Evolutionary conservation across 2,113 vertebrate species (phyloP), one percentile per base, ranked within the genome.

Genomic region (Phycodurus eques): DNA sequence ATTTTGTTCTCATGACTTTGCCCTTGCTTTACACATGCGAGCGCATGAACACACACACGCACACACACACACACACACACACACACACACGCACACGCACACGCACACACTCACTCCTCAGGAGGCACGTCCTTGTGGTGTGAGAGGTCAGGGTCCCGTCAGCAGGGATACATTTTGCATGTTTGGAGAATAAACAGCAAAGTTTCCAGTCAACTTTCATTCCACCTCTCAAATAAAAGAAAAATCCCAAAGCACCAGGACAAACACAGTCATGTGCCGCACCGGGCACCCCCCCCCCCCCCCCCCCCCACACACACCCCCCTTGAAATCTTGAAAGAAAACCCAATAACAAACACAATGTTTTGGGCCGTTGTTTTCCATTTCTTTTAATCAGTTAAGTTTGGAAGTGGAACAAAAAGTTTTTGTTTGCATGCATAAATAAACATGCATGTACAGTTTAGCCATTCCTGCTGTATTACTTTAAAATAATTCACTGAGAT

Each of bases 131-230:
- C 86, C 80, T 86, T 84, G 82, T 67, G 62, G 65, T 73, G 74
- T 75, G 76, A 85, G 69, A 82, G 88, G 86, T 88, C 83, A 51
- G 68, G 22, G 83, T 77, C 73, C 79, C 57, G 67, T 75, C 90
- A 80, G 87, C 85, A 85, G 88, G 88, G 88, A 75, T 82, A 80
- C 81, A 80, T 84, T 88, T 76, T 71, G 85, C 70, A 66, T 90
- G 86, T 90, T 90, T 91, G 60, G 72, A 89, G 81, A 91, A 80
- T 81, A 89, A 91, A 91, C 84, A 91, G 61, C 0, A 42, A 66
- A 66, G 87, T 72, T 68, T 75, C 69, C 42, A 46, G 66, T 68
- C 71, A 82, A 74, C 57, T 75, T 83, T 74, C 35, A 51, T 65
- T 65, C 68, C 78, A n/a, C 31, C 59, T 70, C 33, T 74, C 59